Percentiles rank a stretch among this genome's conserved stretches.
Evolutionary conservation across 1,140 invertebrate genomes (phyloP).

Genomic region (Musca domestica): DNA sequence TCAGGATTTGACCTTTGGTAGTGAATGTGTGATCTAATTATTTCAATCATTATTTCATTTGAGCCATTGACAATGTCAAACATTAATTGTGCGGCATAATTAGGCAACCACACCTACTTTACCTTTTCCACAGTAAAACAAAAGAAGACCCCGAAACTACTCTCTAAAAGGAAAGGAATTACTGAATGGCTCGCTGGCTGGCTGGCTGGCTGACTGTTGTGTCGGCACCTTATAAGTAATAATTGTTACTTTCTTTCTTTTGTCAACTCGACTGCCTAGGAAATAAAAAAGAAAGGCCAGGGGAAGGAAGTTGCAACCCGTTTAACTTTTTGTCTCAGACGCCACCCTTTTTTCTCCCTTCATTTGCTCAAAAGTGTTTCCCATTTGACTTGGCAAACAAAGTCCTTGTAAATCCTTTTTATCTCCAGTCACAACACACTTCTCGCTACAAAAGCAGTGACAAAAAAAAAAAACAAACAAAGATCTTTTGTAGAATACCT

Average conservation of each 20-base stretch:
- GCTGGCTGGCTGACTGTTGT: no score
- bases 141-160: no score
- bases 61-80: conserved; percentile 9
- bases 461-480: background rate
- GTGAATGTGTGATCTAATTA: conserved; percentile 12
- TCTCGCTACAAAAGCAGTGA: background rate
- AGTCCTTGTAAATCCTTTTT: no score
- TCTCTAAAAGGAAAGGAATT: no score
- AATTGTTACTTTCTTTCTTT: no score
- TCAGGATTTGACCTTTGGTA: no score
- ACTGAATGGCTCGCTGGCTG: no score
- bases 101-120: conserved; percentile 12
- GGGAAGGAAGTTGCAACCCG: background rate
- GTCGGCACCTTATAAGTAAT: no score
- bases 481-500: background rate
- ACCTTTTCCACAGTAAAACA: conserved; percentile 5
- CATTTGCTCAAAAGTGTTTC: background rate
- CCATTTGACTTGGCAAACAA: background rate
- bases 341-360: background rate
- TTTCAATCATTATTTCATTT: background rate
- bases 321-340: conserved; percentile 6
- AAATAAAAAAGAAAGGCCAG: no score
- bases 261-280: no score
- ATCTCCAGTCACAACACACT: no score
- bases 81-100: conserved; percentile 20